These are phyloP conservation scores for Lepidurus arcticus DNA, from an alignment of 1,140 invertebrate species.

Conservation along the genomic window DNA sequence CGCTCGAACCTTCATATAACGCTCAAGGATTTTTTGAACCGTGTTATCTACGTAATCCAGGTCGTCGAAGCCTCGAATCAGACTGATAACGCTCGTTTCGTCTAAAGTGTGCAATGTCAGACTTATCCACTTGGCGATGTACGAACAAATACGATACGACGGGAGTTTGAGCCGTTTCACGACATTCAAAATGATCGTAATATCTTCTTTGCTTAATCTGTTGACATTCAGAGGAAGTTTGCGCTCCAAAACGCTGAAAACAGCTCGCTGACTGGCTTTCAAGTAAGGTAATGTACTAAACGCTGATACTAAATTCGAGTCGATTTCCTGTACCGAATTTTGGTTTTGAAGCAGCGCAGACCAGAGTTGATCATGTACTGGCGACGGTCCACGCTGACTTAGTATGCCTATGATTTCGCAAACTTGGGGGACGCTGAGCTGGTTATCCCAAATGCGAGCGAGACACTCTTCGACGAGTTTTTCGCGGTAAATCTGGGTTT, in stretches of 20 bases:
- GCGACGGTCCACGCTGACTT: constrained; percentile 40
- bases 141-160: constrained; percentile 46
- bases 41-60: constrained; percentile 51
- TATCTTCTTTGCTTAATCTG: constrained; percentile 50
- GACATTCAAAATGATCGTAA: constrained; percentile 53
- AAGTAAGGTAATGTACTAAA: constrained; percentile 55
- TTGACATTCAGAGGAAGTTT: constrained; percentile 54
- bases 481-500: constrained; percentile 49
- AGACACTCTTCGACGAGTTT: constrained; percentile 57
- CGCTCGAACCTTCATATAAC: constrained; percentile 54
- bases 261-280: constrained; percentile 54
- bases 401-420: constrained; percentile 51
- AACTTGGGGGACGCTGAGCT: constrained; percentile 56
- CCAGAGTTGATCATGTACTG: not conserved
- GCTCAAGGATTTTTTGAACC: constrained; percentile 55
- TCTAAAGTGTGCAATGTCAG: constrained; percentile 55
- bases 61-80: constrained; percentile 53
- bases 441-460: constrained; percentile 54
- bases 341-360: not conserved
- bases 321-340: constrained; percentile 46
- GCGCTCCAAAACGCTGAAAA: constrained; percentile 58
- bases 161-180: constrained; percentile 45
- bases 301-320: constrained; percentile 52
- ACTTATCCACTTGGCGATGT: constrained; percentile 55
- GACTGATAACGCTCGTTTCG: constrained; percentile 54